These are phyloP conservation scores for Eubucco bourcierii DNA, from an alignment of 2,113 vertebrate species.

Conservation along the genomic window DNA sequence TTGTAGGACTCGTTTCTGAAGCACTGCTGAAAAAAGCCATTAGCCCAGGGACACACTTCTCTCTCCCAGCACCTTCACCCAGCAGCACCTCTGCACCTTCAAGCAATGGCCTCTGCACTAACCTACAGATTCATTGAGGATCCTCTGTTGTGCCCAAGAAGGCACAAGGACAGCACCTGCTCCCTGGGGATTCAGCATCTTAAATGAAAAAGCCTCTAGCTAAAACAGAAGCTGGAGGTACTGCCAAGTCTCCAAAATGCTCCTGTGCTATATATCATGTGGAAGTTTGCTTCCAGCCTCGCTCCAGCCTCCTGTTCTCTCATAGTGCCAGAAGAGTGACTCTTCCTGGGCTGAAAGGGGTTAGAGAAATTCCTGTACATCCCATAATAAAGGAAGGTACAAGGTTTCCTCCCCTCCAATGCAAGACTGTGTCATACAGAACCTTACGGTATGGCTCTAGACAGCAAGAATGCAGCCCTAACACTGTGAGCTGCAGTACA, in stretches of 20 bases:
- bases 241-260: not conserved
- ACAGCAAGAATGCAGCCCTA: not conserved
- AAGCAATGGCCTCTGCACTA: not conserved
- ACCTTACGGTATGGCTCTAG: fast-evolving
- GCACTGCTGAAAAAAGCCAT: not conserved
- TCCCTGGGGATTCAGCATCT: not conserved
- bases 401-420: not conserved
- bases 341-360: not conserved
- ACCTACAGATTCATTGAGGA: not conserved
- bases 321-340: not conserved
- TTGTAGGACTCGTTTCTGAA: not conserved
- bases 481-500: not conserved
- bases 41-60: not conserved
- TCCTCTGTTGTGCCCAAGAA: not conserved
- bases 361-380: not conserved
- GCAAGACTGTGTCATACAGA: not conserved
- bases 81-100: not conserved
- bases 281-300: not conserved
- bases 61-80: not conserved
- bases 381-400: not conserved
- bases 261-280: not conserved
- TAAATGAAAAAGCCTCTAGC: not conserved
- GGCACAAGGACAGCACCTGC: not conserved
- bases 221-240: not conserved
- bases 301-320: not conserved